These are phyloP conservation scores for Etia nguti DNA, from an alignment of 2,113 vertebrate genomes.

Conservation along the genomic window DNA sequence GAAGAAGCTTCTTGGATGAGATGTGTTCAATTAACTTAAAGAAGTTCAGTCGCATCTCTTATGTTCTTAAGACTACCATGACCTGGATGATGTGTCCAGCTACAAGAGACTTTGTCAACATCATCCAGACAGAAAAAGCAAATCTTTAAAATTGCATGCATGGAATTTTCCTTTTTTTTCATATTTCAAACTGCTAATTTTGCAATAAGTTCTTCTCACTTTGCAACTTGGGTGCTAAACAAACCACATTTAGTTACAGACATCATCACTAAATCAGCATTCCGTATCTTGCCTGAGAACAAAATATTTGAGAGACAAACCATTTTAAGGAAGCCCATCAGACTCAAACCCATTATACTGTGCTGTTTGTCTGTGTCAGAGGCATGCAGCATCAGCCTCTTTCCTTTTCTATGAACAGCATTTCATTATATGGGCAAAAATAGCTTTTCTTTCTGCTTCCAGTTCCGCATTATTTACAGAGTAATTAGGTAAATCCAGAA, in stretches of 20 bases:
- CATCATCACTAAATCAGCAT: not conserved
- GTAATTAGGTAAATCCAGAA: conserved; percentile 27
- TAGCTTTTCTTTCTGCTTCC: conserved; percentile 8
- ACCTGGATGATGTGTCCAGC: no score
- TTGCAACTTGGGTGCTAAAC: not conserved
- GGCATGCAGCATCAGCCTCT: conserved; percentile 23
- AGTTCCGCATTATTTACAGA: not conserved
- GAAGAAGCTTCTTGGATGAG: no score
- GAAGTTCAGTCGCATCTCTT: no score
- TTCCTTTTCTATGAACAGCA: conserved; percentile 9
- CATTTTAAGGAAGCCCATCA: not conserved
- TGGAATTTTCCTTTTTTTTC: not conserved
- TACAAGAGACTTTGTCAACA: not conserved
- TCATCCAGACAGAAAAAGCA: not conserved
- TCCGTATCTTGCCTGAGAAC: not conserved
- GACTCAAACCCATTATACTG: not conserved
- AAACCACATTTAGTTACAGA: not conserved
- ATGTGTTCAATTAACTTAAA: no score
- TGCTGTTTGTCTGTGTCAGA: not conserved
- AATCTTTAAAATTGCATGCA: not conserved
- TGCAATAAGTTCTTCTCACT: not conserved
- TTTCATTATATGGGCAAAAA: conserved; percentile 21
- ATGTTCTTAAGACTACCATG: not conserved
- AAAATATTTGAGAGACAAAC: not conserved
- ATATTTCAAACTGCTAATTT: not conserved